A percentile compares a stretch with the other conserved stretches of the same genome.
These are phyloP conservation scores for Agelaius tricolor DNA, from an alignment of 2,113 vertebrate genomes.

Conservation along the genomic window DNA sequence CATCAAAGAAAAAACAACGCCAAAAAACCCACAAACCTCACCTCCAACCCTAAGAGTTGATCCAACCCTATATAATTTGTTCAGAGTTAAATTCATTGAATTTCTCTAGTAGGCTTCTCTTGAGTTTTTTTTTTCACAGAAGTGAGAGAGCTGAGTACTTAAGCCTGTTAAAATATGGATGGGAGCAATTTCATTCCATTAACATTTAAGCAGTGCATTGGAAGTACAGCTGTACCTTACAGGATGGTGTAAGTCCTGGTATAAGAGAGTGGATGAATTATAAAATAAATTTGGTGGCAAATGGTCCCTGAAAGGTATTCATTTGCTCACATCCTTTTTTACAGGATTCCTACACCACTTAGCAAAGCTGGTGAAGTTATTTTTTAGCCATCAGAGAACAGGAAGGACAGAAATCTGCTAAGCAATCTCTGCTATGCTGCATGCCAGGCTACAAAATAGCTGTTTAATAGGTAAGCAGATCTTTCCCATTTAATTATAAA, in stretches of 20 bases:
- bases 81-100: neutral
- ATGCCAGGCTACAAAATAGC: neutral
- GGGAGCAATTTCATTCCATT: conserved; percentile 55
- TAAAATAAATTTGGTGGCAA: conserved; percentile 30
- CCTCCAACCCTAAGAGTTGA: neutral
- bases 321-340: neutral
- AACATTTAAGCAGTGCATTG: conserved; percentile 57
- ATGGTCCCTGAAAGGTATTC: conserved; percentile 36
- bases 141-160: neutral
- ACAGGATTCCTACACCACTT: neutral
- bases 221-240: conserved; percentile 33
- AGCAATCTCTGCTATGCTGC: neutral
- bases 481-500: neutral
- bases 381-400: neutral
- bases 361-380: neutral
- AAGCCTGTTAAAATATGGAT: conserved; percentile 63
- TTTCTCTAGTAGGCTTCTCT: neutral
- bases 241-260: neutral
- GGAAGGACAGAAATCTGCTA: neutral
- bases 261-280: conserved; percentile 22
- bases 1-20: neutral
- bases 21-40: neutral
- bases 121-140: neutral
- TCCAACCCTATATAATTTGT: neutral
- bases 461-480: neutral